phyloP scores from a whole-genome alignment of 2,113 vertebrate species.

The Eulacestoma nigropectus region DNA sequence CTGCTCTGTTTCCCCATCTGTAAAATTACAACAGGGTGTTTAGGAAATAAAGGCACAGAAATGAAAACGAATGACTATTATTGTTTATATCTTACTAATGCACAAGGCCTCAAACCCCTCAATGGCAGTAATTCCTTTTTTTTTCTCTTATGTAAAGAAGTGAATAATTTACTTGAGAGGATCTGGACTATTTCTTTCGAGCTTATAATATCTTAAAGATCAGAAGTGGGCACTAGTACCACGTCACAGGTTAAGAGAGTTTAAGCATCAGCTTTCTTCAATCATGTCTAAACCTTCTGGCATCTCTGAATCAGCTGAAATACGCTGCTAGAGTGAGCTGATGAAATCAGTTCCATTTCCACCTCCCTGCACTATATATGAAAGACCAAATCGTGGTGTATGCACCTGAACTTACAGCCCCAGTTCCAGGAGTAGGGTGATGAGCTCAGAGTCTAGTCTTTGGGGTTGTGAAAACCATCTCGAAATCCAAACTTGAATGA shows the following conservation, averaged over 20 bases:
- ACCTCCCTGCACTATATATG: too few relatives aligned
- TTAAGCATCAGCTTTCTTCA: constrained; percentile 23
- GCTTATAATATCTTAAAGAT: neutral
- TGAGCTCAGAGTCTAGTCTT: neutral
- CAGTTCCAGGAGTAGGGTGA: neutral
- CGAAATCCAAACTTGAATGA: neutral
- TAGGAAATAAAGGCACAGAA: neutral
- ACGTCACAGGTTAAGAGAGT: neutral
- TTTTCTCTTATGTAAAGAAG: neutral
- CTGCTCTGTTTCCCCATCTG: neutral
- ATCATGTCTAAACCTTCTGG: neutral
- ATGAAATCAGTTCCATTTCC: neutral
- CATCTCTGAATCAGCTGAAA: constrained; percentile 23
- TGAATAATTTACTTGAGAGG: neutral
- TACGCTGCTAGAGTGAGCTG: neutral
- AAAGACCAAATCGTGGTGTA: neutral
- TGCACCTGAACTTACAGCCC: neutral
- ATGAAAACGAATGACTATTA: neutral
- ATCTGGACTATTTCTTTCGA: neutral
- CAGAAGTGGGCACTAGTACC: neutral
- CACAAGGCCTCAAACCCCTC: neutral
- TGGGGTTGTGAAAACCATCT: neutral
- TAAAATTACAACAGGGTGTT: neutral
- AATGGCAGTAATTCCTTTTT: neutral
- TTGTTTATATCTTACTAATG: neutral